phyloP scores from a whole-genome alignment of 2,888 invertebrate genomes.

The Caenorhabditis imperialis region DNA sequence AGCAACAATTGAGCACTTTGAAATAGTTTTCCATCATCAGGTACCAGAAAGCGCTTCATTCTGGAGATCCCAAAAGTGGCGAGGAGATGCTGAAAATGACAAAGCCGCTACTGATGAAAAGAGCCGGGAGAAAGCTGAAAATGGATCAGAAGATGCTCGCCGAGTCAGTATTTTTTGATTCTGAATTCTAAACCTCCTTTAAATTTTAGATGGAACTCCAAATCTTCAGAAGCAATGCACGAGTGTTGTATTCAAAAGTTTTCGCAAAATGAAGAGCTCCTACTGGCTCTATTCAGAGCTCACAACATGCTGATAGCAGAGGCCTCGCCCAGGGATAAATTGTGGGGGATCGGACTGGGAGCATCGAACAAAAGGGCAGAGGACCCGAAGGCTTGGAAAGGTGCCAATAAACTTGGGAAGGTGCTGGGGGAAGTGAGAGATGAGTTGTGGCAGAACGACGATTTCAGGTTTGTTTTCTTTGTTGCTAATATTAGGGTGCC shows the following conservation, averaged over 20 bases:
- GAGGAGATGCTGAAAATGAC: conserved; percentile 7
- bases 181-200: background rate
- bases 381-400: conserved; percentile 14
- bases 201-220: conserved; percentile 14
- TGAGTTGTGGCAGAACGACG: conserved; percentile 14
- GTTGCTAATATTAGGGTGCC: too few relatives aligned
- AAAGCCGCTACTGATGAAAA: conserved; percentile 28
- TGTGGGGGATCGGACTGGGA: conserved; percentile 30
- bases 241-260: conserved; percentile 11
- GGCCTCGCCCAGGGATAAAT: conserved; percentile 17
- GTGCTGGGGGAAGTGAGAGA: conserved; percentile 20
- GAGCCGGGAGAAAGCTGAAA: conserved; percentile 20
- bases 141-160: conserved; percentile 15
- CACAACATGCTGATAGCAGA: conserved; percentile 8
- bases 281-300: conserved; percentile 1
- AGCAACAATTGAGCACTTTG: background rate
- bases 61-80: background rate
- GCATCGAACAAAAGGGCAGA: conserved; percentile 12
- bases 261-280: conserved; percentile 8
- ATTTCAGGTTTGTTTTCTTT: conserved; percentile 4
- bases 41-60: conserved; percentile 21
- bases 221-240: conserved; percentile 16
- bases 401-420: conserved; percentile 16
- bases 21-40: background rate
- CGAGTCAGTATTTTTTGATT: background rate